phyloP scores from a whole-genome alignment of 2,888 invertebrate species.

The Euphydryas editha region DNA sequence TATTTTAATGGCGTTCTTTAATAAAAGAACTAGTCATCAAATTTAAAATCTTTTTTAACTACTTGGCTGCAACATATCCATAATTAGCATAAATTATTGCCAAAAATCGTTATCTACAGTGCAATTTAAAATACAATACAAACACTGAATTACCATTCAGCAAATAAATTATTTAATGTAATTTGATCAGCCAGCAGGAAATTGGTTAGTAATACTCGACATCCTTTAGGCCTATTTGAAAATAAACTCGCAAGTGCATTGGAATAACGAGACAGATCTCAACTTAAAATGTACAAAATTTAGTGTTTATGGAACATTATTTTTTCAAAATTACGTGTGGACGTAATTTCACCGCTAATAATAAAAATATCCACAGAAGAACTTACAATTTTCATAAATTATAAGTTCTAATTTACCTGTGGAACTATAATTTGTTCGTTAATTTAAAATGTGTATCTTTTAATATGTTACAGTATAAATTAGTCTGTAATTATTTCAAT shows the following conservation, averaged over 20 bases:
- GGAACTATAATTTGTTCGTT: not conserved
- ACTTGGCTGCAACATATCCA: too few relatives aligned
- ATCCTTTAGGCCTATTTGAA: slow-evolving; percentile 9
- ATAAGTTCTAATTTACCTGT: not conserved
- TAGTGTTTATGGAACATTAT: not conserved
- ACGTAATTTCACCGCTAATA: slow-evolving; percentile 4
- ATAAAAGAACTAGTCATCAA: too few relatives aligned
- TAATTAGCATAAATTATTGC: too few relatives aligned
- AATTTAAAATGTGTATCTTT: not conserved
- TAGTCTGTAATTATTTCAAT: not conserved
- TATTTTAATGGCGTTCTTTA: too few relatives aligned
- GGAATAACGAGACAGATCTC: not conserved
- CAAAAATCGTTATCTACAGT: not conserved
- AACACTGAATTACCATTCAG: not conserved
- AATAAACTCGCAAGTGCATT: not conserved
- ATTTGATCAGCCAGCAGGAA: slow-evolving; percentile 1
- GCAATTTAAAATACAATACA: not conserved
- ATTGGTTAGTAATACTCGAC: slow-evolving; percentile 8
- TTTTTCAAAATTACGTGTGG: not conserved
- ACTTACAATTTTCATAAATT: not conserved
- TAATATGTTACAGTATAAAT: not conserved
- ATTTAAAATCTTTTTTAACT: too few relatives aligned
- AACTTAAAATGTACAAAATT: not conserved
- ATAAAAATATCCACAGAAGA: not conserved
- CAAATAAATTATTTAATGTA: not conserved